These are phyloP conservation scores for Loris lydekkerianus DNA, from an alignment of 2,797 vertebrate species.

Conservation along the genomic window DNA sequence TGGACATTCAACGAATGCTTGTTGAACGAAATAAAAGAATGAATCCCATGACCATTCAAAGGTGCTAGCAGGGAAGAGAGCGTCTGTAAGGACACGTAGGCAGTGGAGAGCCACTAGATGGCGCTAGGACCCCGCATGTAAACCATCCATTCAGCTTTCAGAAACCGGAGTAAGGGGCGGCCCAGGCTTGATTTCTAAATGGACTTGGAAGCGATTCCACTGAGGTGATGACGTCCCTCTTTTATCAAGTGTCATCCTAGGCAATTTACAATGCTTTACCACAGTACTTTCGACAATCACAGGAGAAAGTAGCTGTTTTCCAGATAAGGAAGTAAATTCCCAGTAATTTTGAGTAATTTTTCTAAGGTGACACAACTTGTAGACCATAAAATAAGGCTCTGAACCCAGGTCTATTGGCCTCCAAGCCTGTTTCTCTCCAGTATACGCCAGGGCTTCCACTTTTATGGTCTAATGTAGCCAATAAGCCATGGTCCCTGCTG, in stretches of 20 bases:
- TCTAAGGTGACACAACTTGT: neutral
- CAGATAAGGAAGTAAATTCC: conserved; percentile 39
- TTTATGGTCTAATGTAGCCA: neutral
- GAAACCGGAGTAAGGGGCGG: neutral
- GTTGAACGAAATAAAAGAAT: neutral
- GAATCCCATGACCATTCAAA: neutral
- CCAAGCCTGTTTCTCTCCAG: neutral
- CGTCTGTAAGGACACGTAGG: neutral
- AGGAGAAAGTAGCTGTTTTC: neutral
- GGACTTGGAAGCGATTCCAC: neutral
- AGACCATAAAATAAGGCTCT: neutral
- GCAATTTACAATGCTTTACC: neutral
- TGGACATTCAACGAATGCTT: neutral
- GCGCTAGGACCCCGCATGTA: neutral
- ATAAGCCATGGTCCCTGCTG: neutral
- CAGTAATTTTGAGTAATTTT: conserved; percentile 58
- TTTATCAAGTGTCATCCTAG: neutral
- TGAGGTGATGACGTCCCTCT: neutral
- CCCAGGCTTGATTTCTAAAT: neutral
- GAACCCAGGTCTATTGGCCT: neutral
- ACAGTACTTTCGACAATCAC: neutral
- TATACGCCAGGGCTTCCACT: neutral
- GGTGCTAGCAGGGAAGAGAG: neutral
- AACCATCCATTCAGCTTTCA: neutral
- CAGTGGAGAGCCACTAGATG: conserved; percentile 63